Percentiles rank a stretch among this genome's conserved stretches.
phyloP scores from a whole-genome alignment of 1,140 invertebrate genomes.

The Saccostrea cuccullata region DNA sequence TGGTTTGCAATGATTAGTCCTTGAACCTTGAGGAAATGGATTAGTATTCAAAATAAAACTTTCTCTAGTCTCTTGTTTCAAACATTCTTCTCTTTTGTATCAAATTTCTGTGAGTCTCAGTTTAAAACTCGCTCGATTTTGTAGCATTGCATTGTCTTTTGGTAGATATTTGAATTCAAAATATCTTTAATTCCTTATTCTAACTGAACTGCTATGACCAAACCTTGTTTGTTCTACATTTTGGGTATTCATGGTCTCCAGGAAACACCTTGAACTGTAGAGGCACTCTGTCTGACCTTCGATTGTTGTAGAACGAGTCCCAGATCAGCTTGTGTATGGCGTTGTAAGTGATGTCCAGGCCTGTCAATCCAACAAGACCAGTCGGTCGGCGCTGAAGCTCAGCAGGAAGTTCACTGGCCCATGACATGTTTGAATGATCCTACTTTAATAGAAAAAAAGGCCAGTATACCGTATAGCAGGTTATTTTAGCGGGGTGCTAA shows the following conservation, averaged over 20 bases:
- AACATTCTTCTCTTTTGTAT: no score
- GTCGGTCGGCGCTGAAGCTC: conserved; percentile 87
- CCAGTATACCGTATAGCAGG: no score
- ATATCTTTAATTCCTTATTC: no score
- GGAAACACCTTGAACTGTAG: conserved; percentile 90
- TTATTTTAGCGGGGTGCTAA: no score
- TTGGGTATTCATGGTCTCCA: conserved; percentile 89
- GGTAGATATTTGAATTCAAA: no score
- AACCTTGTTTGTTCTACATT: conserved; percentile 90
- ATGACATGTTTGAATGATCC: conserved; percentile 71
- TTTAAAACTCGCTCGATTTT: no score
- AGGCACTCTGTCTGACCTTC: conserved; percentile 88
- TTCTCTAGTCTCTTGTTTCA: no score
- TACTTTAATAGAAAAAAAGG: background rate
- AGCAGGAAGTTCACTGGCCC: conserved; percentile 78
- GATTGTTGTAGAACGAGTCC: conserved; percentile 92
- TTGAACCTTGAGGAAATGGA: no score
- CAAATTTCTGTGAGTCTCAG: no score
- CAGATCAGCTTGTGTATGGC: conserved; percentile 92
- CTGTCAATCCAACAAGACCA: conserved; percentile 90
- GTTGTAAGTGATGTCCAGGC: conserved; percentile 91
- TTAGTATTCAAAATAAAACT: no score
- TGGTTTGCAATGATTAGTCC: no score
- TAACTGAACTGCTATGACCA: background rate
- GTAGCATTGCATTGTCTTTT: no score